Percentiles rank a stretch among this genome's conserved stretches.
These are phyloP conservation scores for Pyrrhia umbra DNA, from an alignment of 2,888 invertebrate genomes.

Conservation along the genomic window DNA sequence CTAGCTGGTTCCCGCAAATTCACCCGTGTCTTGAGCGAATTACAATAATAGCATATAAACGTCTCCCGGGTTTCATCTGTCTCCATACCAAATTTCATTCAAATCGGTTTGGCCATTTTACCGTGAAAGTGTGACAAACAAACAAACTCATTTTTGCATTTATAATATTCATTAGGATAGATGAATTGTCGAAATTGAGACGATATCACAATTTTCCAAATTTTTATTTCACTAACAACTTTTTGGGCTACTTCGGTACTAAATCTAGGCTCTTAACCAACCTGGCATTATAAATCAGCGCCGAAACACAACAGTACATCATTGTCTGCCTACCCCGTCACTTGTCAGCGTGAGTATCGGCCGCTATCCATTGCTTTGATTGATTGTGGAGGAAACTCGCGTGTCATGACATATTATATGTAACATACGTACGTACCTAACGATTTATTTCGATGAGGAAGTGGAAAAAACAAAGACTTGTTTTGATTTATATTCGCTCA, in stretches of 20 bases:
- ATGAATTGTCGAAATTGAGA: too few relatives aligned
- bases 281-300: constrained; percentile 23
- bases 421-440: constrained; percentile 12
- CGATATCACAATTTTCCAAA: too few relatives aligned
- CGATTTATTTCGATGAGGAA: background rate
- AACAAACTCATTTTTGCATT: too few relatives aligned
- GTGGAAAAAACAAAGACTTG: constrained; percentile 3
- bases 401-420: constrained; percentile 33
- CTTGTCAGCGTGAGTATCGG: constrained; percentile 24
- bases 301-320: constrained; percentile 41
- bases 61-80: too few relatives aligned
- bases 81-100: too few relatives aligned
- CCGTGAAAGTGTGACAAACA: too few relatives aligned
- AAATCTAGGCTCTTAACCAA: background rate
- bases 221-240: background rate
- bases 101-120: too few relatives aligned
- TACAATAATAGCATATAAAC: too few relatives aligned
- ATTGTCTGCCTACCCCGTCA: constrained; percentile 29
- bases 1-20: too few relatives aligned
- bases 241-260: too few relatives aligned
- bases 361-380: constrained; percentile 34
- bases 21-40: too few relatives aligned
- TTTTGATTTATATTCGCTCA: background rate
- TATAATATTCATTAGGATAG: background rate
- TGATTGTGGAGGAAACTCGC: constrained; percentile 32